A percentile compares a stretch with the other conserved stretches of the same genome.
phyloP scores from a whole-genome alignment of 2,113 vertebrate genomes.

The Rallus limicola region DNA sequence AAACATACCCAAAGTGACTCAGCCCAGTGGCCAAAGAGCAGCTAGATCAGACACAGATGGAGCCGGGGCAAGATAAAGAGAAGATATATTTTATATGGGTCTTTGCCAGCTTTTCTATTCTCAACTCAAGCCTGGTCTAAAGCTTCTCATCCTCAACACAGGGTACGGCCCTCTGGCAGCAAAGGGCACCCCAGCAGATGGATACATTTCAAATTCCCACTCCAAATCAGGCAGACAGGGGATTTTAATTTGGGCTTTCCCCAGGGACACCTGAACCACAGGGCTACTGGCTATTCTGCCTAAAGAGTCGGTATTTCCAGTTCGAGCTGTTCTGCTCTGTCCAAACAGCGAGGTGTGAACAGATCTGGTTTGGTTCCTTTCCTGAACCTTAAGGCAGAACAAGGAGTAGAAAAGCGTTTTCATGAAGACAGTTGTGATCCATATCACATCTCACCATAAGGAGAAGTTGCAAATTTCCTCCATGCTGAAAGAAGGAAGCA shows the following conservation, averaged over 20 bases:
- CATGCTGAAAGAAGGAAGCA: slow-evolving; percentile 1
- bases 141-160: not conserved
- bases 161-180: not conserved
- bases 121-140: not conserved
- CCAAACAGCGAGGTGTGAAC: not conserved
- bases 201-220: not conserved
- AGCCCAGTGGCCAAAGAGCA: not conserved
- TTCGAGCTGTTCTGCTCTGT: not conserved
- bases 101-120: not conserved
- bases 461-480: slow-evolving; percentile 25
- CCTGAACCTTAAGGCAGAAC: not conserved
- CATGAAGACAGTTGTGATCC: not conserved
- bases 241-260: not conserved
- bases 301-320: not conserved
- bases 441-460: not conserved
- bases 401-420: not conserved
- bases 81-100: not conserved
- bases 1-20: not conserved
- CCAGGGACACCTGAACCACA: not conserved
- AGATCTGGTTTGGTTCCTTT: not conserved
- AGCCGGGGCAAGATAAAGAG: not conserved
- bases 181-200: not conserved
- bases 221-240: not conserved
- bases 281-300: not conserved
- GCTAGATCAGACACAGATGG: not conserved